Conservation (phyloP, 2,888 invertebrate species). For the Ptychoptera contaminata region DNA sequence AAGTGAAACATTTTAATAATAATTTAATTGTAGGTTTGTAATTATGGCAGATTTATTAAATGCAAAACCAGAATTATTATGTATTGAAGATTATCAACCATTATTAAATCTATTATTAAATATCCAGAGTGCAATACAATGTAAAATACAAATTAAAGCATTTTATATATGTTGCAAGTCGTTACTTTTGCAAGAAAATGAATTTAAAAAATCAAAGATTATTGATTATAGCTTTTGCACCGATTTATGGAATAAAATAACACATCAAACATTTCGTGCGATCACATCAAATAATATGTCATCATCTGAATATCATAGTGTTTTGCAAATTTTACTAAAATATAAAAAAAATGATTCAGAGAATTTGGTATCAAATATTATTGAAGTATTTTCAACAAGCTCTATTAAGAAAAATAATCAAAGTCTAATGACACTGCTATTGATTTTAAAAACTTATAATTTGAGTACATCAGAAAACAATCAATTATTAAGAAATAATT, state of each 20-base stretch:
- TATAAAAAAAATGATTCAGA: conserved; percentile 4
- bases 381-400: conserved; percentile 1
- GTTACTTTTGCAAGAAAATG: conserved; percentile 3
- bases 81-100: conserved; percentile 18
- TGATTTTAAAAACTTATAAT: background rate
- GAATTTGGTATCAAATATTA: conserved; percentile 1
- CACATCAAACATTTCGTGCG: conserved; percentile 1
- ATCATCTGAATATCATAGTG: conserved; percentile 1
- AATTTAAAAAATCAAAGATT: background rate
- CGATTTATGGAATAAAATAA: conserved; percentile 6
- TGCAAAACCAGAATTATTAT: conserved; percentile 10
- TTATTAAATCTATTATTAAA: conserved; percentile 12
- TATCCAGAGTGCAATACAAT: conserved; percentile 8
- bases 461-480: background rate
- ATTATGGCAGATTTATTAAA: conserved; percentile 2
- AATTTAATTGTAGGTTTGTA: background rate
- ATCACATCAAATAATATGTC: conserved; percentile 3
- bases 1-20: background rate
- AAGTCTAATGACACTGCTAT: background rate
- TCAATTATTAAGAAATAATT: background rate
- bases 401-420: conserved; percentile 1
- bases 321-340: conserved; percentile 5
- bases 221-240: conserved; percentile 4
- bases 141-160: conserved; percentile 2
- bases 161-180: background rate